Base-by-base conservation (phyloP, 2,888 invertebrate genomes). In the Eilema sororculum region DNA sequence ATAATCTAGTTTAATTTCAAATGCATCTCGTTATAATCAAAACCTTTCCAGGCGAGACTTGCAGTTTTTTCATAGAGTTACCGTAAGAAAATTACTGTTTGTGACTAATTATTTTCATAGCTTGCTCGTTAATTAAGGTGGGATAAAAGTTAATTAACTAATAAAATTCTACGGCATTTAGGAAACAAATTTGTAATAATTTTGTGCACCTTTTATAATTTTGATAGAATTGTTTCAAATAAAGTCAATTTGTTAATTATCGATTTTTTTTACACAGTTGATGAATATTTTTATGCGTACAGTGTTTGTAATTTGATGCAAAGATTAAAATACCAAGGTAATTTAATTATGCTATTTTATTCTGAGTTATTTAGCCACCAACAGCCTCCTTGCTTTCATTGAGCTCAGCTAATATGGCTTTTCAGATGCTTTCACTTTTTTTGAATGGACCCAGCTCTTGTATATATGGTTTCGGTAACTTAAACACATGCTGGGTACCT, bases 61-160 rank as follows among this genome's bases (percentile, higher is more conserved):
- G 57, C 33, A 65, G 52, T 65, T 37, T 61, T 66, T 66, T 66
- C 20, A 59, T 41, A 25, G 37, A 66, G 25, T 66, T 65, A 65
- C 68, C 68, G 59, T 68, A 65, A 68, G 24, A 68, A 60, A 68
- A 46, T 20, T 61, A 72, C 72, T 65, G 72, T 72, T 28, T 64
- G 57, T 33, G 59, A 71, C 57, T 69, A 69, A 65, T 52, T 71
- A 68, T 62, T 65, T 71, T 72, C 56, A 68, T 64, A 65, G 65
- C 65, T 28, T 46, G 68, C 72, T 72, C 65, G 46, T 72, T 68
- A 72, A 72, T 59, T 66, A 66, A 66, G 57, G 33, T 66, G 58
- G 66, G 66, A 66, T 59, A 65, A 65, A 58, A 61, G 58, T 66
- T 67, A 67, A 67, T 46, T 67, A 30, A 28, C 22, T 60, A 66